Evolutionary conservation across 2,888 invertebrate species (phyloP).

Genomic region (Nephrocerus scutellatus): DNA sequence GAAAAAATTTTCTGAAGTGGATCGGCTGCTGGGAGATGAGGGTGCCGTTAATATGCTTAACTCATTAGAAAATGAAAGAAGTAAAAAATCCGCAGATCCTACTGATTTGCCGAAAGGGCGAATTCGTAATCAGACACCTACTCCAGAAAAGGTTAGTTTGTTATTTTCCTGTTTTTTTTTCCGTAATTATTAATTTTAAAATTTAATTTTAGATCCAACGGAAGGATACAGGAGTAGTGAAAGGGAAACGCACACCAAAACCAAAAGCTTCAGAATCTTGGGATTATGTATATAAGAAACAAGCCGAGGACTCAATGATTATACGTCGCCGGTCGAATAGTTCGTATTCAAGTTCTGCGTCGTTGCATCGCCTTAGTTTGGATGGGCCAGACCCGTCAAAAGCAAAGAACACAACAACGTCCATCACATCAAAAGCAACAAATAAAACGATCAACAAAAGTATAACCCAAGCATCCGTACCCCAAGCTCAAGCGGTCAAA

Average conservation of each 20-base stretch:
- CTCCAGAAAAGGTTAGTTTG: slow-evolving; percentile 30
- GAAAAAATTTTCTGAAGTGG: slow-evolving; percentile 62
- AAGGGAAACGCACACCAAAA: slow-evolving; percentile 25
- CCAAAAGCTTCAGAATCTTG: slow-evolving; percentile 46
- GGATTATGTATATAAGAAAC: slow-evolving; percentile 56
- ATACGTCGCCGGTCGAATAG: slow-evolving; percentile 77
- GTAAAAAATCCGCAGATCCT: slow-evolving; percentile 24
- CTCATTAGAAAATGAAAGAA: slow-evolving; percentile 56
- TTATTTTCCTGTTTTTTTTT: not conserved
- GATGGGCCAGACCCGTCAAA: slow-evolving; percentile 35
- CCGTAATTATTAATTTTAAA: not conserved
- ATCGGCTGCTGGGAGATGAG: slow-evolving; percentile 72
- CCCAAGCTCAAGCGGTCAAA: slow-evolving; percentile 19
- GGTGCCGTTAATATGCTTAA: slow-evolving; percentile 81
- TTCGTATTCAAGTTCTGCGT: slow-evolving; percentile 68
- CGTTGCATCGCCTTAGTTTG: slow-evolving; percentile 56
- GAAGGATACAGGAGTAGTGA: slow-evolving; percentile 24
- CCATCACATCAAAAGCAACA: slow-evolving; percentile 10
- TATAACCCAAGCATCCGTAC: slow-evolving; percentile 21
- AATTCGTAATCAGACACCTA: slow-evolving; percentile 39
- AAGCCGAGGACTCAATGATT: slow-evolving; percentile 67
- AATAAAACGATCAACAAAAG: no score
- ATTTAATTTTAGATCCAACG: slow-evolving; percentile 9
- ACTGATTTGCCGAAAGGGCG: slow-evolving; percentile 29
- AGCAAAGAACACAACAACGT: not conserved